Evolutionary conservation across 53 echinoderm and acorn worm genomes (phyloP).

Genomic region (Henricia sp.): DNA sequence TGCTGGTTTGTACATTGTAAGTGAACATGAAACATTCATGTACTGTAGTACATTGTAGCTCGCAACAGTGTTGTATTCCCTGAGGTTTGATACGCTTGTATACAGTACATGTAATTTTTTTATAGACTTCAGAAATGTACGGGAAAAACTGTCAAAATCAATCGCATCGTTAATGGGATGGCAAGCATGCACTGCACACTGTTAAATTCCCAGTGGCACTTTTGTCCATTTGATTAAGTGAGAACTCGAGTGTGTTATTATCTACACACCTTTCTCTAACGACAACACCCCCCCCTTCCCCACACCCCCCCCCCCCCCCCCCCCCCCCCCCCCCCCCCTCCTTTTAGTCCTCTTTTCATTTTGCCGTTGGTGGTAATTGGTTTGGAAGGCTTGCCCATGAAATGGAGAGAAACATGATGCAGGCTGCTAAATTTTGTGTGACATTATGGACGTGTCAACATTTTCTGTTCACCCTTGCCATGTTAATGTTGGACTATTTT

Average conservation of each 20-base stretch:
- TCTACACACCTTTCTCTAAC: background rate
- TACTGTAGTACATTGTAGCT: no score
- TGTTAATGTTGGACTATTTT: no score
- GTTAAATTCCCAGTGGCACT: conserved; percentile 12
- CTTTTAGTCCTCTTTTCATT: background rate
- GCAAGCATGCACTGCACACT: background rate
- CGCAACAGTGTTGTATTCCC: no score
- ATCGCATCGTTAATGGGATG: no score
- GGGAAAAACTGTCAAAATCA: no score
- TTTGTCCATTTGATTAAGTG: conserved; percentile 41
- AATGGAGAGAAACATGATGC: background rate
- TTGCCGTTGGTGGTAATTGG: background rate
- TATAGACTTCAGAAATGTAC: no score
- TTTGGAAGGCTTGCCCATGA: background rate
- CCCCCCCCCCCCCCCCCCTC: background rate
- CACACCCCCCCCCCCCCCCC: conserved; percentile 1
- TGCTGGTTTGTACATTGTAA: no score
- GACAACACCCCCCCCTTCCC: background rate
- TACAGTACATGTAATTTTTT: no score
- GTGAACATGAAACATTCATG: no score
- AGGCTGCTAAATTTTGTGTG: background rate
- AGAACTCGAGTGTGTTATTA: no score
- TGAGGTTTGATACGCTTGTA: no score
- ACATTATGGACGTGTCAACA: background rate
- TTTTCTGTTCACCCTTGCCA: background rate